Evolutionary conservation across 1,140 invertebrate genomes (phyloP).

Genomic region (Apis dorsata): DNA sequence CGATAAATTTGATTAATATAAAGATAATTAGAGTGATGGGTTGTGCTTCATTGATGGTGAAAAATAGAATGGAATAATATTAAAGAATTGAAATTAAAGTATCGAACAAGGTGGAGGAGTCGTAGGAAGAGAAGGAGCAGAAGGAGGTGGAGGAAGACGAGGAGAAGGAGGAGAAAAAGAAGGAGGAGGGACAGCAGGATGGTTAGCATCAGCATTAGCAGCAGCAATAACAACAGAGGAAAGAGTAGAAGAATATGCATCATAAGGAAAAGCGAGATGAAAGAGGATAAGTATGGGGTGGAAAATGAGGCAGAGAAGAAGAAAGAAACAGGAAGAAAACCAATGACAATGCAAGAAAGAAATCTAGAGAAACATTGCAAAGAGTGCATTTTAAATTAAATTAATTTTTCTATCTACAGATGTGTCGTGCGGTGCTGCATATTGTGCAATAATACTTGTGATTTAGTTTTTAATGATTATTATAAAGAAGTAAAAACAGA

Average conservation of each 20-base stretch:
- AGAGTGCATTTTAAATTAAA: constrained; percentile 6
- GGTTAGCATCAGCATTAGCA: constrained; percentile 13
- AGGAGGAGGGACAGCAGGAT: constrained; percentile 3
- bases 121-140: not conserved
- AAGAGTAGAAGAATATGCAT: constrained; percentile 10
- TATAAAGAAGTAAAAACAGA: not conserved
- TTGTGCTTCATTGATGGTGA: constrained; percentile 22
- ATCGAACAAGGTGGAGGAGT: constrained; percentile 24
- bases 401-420: not conserved
- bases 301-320: not conserved
- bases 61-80: constrained; percentile 22
- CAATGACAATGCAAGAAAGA: not conserved
- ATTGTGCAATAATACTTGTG: not conserved
- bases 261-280: constrained; percentile 17
- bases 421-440: constrained; percentile 31
- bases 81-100: constrained; percentile 21
- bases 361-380: not conserved
- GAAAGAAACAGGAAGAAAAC: not conserved
- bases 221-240: constrained; percentile 7
- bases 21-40: constrained; percentile 4
- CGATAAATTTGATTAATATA: constrained; percentile 2
- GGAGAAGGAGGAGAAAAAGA: not conserved
- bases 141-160: not conserved
- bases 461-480: not conserved
- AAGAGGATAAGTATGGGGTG: not conserved